These are phyloP conservation scores for Drosophila prolongata DNA, from an alignment of 2,888 invertebrate genomes.

Conservation along the genomic window DNA sequence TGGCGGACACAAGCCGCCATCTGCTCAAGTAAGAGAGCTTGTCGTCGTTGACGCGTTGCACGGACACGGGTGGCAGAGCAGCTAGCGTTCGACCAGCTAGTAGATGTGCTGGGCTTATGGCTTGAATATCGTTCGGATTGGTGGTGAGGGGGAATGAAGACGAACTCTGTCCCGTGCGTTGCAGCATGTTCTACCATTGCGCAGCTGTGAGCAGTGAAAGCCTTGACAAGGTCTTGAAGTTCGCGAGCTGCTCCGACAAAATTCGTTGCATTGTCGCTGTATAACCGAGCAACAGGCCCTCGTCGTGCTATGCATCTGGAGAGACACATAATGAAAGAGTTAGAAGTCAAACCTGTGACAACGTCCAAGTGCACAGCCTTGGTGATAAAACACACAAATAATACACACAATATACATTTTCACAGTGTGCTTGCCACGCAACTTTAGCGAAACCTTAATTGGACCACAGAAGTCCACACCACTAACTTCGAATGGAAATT, in stretches of 20 bases:
- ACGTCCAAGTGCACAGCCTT: background rate
- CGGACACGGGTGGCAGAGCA: no score
- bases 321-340: background rate
- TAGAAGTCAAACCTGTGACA: background rate
- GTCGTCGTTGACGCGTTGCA: no score
- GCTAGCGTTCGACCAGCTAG: no score
- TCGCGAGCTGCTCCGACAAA: background rate
- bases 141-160: no score
- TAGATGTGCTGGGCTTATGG: no score
- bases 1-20: no score
- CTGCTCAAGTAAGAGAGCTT: no score
- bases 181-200: background rate
- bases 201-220: background rate
- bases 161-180: no score
- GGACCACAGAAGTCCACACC: background rate
- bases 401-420: background rate
- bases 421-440: background rate
- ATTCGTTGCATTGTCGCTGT: conserved; percentile 2
- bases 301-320: background rate
- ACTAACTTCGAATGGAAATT: no score
- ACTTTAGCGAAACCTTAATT: conserved; percentile 2
- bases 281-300: background rate
- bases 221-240: conserved; percentile 1
- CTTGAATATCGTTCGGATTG: no score
- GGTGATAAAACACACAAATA: background rate